Evolutionary conservation across 2,113 vertebrate species (phyloP).

Genomic region (Erythrolamprus reginae): DNA sequence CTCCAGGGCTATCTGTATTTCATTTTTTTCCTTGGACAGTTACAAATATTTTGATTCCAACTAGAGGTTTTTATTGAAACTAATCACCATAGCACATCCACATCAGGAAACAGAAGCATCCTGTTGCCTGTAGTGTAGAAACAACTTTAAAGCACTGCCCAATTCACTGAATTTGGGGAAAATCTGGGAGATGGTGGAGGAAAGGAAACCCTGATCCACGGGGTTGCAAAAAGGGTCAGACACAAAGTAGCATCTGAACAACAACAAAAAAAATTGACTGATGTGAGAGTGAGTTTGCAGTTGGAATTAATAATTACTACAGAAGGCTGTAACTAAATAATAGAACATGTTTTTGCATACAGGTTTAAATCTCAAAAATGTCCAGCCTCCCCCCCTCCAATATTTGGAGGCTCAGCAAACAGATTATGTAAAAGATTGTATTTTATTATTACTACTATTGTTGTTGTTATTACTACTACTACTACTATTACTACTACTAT

Average conservation of each 20-base stretch:
- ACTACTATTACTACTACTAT: no score
- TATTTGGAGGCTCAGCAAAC: background rate
- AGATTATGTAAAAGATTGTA: background rate
- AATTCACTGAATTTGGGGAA: background rate
- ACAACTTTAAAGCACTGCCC: slow-evolving; percentile 7
- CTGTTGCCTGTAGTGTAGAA: slow-evolving; percentile 2
- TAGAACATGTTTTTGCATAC: background rate
- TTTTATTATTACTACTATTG: no score
- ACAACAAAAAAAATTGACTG: background rate
- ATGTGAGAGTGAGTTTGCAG: background rate
- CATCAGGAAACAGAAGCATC: background rate
- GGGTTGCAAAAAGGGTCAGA: no score
- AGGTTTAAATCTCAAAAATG: background rate
- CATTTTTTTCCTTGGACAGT: slow-evolving; percentile 5
- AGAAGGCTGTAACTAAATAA: background rate
- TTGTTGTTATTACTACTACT: no score
- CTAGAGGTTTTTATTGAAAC: slow-evolving; percentile 15
- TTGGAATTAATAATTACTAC: background rate
- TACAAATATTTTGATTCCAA: slow-evolving; percentile 25
- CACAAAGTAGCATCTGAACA: no score
- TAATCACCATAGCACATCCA: background rate
- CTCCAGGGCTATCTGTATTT: background rate
- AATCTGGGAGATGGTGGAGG: no score
- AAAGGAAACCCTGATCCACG: no score
- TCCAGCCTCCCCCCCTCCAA: no score